Conservation (phyloP, 2,888 invertebrate genomes). For the Acrobasis repandana region DNA sequence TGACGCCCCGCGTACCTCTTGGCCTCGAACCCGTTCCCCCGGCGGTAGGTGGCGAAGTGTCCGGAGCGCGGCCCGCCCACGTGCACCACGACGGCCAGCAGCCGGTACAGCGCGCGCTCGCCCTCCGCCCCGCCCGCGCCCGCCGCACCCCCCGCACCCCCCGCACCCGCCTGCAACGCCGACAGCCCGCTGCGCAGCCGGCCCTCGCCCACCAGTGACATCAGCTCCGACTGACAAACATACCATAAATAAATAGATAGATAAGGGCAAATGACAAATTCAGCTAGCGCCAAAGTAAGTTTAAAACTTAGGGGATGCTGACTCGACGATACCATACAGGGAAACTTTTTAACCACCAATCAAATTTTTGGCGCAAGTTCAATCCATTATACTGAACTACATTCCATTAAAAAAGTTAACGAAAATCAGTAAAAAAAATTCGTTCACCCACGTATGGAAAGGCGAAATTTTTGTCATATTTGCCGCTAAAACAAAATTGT, state of each 20-base stretch:
- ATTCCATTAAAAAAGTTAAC: too few relatives aligned
- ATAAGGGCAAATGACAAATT: too few relatives aligned
- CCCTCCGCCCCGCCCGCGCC: conserved; percentile 32
- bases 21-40: conserved; percentile 85
- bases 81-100: conserved; percentile 94
- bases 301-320: neutral
- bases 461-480: too few relatives aligned
- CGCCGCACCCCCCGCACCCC: conserved; percentile 27
- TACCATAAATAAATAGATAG: too few relatives aligned
- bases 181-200: conserved; percentile 47
- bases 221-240: conserved; percentile 76
- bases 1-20: conserved; percentile 76
- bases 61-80: conserved; percentile 95
- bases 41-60: conserved; percentile 96
- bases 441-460: conserved; percentile 11
- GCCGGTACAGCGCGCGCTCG: conserved; percentile 82
- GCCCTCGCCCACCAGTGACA: conserved; percentile 63
- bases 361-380: too few relatives aligned
- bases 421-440: too few relatives aligned
- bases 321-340: too few relatives aligned
- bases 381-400: too few relatives aligned
- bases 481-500: too few relatives aligned
- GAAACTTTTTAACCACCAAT: too few relatives aligned
- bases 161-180: conserved; percentile 38
- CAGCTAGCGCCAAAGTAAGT: too few relatives aligned